Evolutionary conservation across 2,797 vertebrate genomes (phyloP).

Genomic region (Myotis vivesi): DNA sequence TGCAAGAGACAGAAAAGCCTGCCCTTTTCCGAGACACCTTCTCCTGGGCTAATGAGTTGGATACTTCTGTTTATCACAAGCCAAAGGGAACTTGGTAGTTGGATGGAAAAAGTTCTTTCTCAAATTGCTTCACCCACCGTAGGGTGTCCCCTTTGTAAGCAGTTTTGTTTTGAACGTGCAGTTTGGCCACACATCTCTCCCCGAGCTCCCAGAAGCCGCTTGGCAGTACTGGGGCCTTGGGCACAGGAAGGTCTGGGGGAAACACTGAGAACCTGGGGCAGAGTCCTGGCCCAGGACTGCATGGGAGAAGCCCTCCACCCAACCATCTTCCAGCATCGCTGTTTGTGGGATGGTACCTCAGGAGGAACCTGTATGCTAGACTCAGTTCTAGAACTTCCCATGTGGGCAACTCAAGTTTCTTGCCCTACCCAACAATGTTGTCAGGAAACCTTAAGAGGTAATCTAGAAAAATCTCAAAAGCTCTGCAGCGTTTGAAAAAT

Average conservation of each 20-base stretch:
- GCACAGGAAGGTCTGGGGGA: not conserved
- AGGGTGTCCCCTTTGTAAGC: not conserved
- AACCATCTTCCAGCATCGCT: not conserved
- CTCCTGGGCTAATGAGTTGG: not conserved
- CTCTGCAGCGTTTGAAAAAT: not conserved
- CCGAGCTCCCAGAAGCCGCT: not conserved
- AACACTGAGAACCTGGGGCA: not conserved
- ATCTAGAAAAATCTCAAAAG: not conserved
- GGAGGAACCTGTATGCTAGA: not conserved
- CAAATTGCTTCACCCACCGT: not conserved
- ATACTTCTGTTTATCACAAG: conserved; percentile 27
- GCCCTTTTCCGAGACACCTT: conserved; percentile 32
- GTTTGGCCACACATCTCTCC: not conserved
- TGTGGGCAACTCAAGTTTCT: not conserved
- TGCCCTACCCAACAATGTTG: not conserved
- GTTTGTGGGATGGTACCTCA: not conserved
- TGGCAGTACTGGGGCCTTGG: not conserved
- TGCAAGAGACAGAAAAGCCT: conserved; percentile 46
- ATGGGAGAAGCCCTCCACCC: not conserved
- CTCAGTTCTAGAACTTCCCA: conserved; percentile 34
- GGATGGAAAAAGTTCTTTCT: not conserved
- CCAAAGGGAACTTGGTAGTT: not conserved
- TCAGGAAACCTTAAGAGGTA: not conserved
- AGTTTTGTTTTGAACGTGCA: not conserved
- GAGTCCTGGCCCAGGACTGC: not conserved